Base-by-base conservation (phyloP, 1,140 invertebrate genomes). In the Pseudoatta argentina region DNA sequence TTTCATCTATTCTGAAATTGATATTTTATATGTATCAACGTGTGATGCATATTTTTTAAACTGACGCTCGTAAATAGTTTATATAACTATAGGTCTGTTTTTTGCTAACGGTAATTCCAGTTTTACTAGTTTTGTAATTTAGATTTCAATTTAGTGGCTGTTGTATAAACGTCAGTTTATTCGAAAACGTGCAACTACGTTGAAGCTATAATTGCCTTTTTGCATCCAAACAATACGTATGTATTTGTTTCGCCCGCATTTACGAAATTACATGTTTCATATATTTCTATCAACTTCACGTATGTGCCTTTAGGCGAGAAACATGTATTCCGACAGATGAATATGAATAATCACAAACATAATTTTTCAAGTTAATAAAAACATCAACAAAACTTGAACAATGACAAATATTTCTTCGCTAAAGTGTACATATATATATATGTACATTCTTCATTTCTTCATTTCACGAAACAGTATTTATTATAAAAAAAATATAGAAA, bases 211-310 rank as follows among this genome's bases (percentile, higher is more conserved):
- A 83, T 83, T 83, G 79, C 55, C 79, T 83, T 83, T 83, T 21
- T 72, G 69, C 69, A 83, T 61, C 39, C 69, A 73, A 83, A 83
- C 79, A 83, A 83, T 83, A 44, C 55, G 67, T 24, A 73, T 39
- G 53, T 75, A 83, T 75, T 83, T 61, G 69, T 73, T 83, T 63
- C 55, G 55, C 18, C 24, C 21, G 24, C 27, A 79, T 79, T 69
- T 66, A 30, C 77, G 34, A 75, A 83, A 83, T 63, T 83, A 24
- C 24, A 27, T 61, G 71, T 51, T 75, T 83, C 14, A 75, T 75
- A 83, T 83, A 83, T 55, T 83, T 73, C 55, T 51, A 82, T 82
- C 34, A 69, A 69, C 48, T 55, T 81, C 27, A 16, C n/a, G 48
- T 39, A 63, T 30, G 16, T 75, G 34, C 55, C 79, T 48, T 61